Evolutionary conservation across 2,113 vertebrate species (phyloP).

Genomic region (Panthera leo): DNA sequence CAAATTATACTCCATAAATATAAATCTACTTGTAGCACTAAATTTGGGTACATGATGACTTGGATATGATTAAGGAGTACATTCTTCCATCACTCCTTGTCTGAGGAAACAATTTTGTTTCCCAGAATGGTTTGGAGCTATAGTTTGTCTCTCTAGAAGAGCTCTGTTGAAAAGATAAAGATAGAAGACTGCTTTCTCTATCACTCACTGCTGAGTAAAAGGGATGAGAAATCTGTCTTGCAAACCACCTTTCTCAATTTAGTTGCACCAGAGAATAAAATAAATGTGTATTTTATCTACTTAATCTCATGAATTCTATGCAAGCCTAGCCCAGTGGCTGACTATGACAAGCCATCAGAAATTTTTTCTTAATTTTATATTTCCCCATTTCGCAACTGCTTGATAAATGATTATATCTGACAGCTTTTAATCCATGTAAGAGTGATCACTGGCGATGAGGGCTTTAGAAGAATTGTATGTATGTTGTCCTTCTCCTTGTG

Average conservation of each 20-base stretch:
- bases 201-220: conserved; percentile 9
- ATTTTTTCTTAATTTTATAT: conserved; percentile 66
- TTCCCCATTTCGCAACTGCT: conserved; percentile 47
- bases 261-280: conserved; percentile 52
- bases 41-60: neutral
- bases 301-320: conserved; percentile 66
- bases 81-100: neutral
- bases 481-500: neutral
- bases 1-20: neutral
- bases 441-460: conserved; percentile 24
- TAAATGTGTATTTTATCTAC: conserved; percentile 52
- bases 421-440: conserved; percentile 62
- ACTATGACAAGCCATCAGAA: conserved; percentile 56
- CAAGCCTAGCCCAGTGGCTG: conserved; percentile 40
- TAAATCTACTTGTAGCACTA: neutral
- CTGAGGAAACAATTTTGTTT: neutral
- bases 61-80: neutral
- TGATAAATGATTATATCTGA: conserved; percentile 60
- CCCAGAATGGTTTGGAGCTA: neutral
- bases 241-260: conserved; percentile 51
- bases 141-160: neutral
- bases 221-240: conserved; percentile 1
- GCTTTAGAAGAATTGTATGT: conserved; percentile 7
- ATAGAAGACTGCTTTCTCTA: neutral
- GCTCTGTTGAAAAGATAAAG: conserved; percentile 23